These are phyloP conservation scores for Epicauta chinensis DNA, from an alignment of 1,140 invertebrate genomes.

Conservation along the genomic window DNA sequence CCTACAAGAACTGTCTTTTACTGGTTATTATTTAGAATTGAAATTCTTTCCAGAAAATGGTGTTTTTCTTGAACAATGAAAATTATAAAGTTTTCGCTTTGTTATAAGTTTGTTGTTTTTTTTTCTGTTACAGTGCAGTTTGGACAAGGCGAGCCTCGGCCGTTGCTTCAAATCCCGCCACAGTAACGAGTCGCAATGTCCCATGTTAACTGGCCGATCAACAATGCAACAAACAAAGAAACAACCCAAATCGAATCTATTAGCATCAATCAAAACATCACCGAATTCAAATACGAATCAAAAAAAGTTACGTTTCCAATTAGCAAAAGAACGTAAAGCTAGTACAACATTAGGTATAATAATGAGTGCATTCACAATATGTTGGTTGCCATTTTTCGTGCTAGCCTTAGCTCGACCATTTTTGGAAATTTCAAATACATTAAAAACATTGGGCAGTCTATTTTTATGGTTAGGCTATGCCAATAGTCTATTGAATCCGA, in stretches of 20 bases:
- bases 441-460: constrained; percentile 68
- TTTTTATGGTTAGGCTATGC: constrained; percentile 91
- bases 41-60: no score
- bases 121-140: constrained; percentile 58
- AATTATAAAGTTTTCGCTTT: no score
- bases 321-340: constrained; percentile 88
- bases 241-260: constrained; percentile 23
- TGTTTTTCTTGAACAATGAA: no score
- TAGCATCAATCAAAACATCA: constrained; percentile 41
- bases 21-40: no score
- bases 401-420: constrained; percentile 83
- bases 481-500: constrained; percentile 87
- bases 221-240: constrained; percentile 41
- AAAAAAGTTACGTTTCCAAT: constrained; percentile 71
- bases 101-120: neutral
- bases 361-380: constrained; percentile 93
- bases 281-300: constrained; percentile 50
- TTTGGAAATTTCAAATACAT: constrained; percentile 53
- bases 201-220: constrained; percentile 52
- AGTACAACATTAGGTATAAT: constrained; percentile 96
- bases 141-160: constrained; percentile 49
- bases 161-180: constrained; percentile 58
- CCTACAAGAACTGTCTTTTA: no score
- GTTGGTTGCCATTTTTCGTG: constrained; percentile 97
- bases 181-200: constrained; percentile 68